These are phyloP conservation scores for Cylloceria caligata DNA, from an alignment of 2,888 invertebrate species.

Conservation along the genomic window DNA sequence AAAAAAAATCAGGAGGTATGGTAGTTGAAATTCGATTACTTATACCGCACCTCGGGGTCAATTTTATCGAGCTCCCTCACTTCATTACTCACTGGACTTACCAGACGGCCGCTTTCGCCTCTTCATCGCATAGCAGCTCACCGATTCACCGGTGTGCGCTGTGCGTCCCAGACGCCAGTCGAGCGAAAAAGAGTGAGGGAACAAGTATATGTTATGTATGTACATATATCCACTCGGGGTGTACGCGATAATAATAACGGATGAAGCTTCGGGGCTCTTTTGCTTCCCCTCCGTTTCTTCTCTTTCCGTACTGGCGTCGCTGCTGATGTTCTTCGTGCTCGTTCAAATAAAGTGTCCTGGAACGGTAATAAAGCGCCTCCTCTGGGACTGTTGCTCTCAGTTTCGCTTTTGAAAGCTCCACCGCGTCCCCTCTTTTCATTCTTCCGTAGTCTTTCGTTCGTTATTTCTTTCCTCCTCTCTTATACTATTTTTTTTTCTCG, in stretches of 20 bases:
- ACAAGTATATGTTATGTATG: conserved; percentile 47
- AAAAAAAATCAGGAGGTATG: conserved; percentile 51
- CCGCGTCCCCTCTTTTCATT: background rate
- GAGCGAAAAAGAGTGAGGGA: conserved; percentile 42
- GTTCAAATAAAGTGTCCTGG: conserved; percentile 53
- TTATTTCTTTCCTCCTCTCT: background rate
- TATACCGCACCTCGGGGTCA: conserved; percentile 68
- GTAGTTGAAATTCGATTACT: conserved; percentile 68
- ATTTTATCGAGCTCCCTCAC: conserved; percentile 69
- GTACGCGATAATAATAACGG: conserved; percentile 65
- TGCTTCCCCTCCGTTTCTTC: conserved; percentile 34
- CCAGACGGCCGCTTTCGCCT: conserved; percentile 56
- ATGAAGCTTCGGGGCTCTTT: conserved; percentile 59
- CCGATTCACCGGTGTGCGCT: background rate
- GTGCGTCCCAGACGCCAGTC: conserved; percentile 22
- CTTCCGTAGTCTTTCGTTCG: background rate
- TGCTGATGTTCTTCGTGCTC: conserved; percentile 33
- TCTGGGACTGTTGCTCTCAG: conserved; percentile 1
- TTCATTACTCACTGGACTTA: conserved; percentile 64
- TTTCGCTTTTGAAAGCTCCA: conserved; percentile 18
- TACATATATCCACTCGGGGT: conserved; percentile 53
- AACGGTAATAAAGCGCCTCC: conserved; percentile 52
- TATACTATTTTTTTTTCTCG: background rate
- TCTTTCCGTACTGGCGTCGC: conserved; percentile 21
- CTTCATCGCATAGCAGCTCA: conserved; percentile 49